Base-by-base conservation (phyloP, 1,140 invertebrate genomes). In the Drosophila miranda region DNA sequence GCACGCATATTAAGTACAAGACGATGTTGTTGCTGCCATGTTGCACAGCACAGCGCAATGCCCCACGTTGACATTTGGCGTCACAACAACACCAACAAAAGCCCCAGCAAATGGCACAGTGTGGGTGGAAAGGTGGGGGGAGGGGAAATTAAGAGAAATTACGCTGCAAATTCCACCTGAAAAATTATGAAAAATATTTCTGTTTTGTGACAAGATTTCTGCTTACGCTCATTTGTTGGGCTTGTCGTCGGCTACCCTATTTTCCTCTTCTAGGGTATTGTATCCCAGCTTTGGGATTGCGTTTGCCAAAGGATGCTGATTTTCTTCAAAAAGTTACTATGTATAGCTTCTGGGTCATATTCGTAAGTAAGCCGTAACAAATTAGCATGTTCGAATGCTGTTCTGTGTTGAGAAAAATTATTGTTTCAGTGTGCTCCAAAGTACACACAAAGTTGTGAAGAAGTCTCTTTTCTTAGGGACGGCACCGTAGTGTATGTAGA, bases 51-150 rank as follows among this genome's bases (percentile, higher is more conserved):
- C 34, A 13, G 34, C 11, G 68, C 43, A 45, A 50, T 58, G 50
- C 69, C 72, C 75, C 81, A 77, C 81, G 81, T 67, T 84, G 80
- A 84, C 80, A 84, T 84, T 83, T 86, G 81, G 67, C 81, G 68
- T 55, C 63, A 76, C 74, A 69, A 46, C 54, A 58, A 59, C 70
- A 76, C 62, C 62, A 62, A 59, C 57, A 43, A 64, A 50, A 28
- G 46, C 26, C 50, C 44, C 59, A 48, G 34, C 64, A 52, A 53
- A 53, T 44, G 64, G 21, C 38, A 28, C n/a, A 13, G 6, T 9
- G 41, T 13, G 49, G 62, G 28, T 4, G 19, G 51, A 3, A 19
- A 19, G 51, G 21, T 21, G n/a, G 14, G 61, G 50, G 34, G 30
- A 28, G 34, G 30, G 62, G 16, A 59, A 87, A 86, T 86, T 86